phyloP scores from a whole-genome alignment of 2,797 vertebrate genomes.

The Catostomus latipinnis region DNA sequence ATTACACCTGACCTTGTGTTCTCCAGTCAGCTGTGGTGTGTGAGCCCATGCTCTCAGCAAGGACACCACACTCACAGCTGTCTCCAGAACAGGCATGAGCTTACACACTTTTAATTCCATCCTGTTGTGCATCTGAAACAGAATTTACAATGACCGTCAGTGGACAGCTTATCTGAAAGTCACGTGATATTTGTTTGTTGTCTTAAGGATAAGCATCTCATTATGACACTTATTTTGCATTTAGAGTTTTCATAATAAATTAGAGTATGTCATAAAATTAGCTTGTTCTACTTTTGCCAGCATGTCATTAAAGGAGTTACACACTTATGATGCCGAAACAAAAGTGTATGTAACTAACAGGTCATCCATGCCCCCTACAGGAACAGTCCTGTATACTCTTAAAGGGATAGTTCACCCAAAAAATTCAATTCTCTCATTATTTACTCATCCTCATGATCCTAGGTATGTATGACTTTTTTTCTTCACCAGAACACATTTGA shows the following conservation, averaged over 20 bases:
- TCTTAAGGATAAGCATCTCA: not conserved
- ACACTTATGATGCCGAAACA: not conserved
- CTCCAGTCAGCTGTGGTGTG: too few species aligned
- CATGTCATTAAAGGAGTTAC: too few species aligned
- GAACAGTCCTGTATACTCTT: not conserved
- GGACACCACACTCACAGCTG: too few species aligned
- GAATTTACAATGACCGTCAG: too few species aligned
- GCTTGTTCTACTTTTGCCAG: not conserved
- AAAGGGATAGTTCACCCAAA: too few species aligned
- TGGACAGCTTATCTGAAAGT: too few species aligned
- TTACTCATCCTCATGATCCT: too few species aligned
- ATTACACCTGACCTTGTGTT: too few species aligned
- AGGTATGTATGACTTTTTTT: too few species aligned
- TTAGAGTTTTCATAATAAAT: not conserved
- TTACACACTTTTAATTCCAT: constrained; percentile 39
- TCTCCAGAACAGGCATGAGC: not conserved
- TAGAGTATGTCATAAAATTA: not conserved
- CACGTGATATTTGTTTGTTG: not conserved
- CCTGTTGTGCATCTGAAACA: constrained; percentile 51
- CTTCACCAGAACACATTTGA: too few species aligned
- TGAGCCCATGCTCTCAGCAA: too few species aligned
- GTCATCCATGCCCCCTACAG: constrained; percentile 2
- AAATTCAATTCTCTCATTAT: too few species aligned
- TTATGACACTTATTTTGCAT: not conserved
- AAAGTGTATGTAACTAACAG: not conserved